Percentiles rank a stretch among this genome's conserved stretches.
These are phyloP conservation scores for Pterocles orientalis DNA, from an alignment of 2,113 vertebrate species.

Conservation along the genomic window DNA sequence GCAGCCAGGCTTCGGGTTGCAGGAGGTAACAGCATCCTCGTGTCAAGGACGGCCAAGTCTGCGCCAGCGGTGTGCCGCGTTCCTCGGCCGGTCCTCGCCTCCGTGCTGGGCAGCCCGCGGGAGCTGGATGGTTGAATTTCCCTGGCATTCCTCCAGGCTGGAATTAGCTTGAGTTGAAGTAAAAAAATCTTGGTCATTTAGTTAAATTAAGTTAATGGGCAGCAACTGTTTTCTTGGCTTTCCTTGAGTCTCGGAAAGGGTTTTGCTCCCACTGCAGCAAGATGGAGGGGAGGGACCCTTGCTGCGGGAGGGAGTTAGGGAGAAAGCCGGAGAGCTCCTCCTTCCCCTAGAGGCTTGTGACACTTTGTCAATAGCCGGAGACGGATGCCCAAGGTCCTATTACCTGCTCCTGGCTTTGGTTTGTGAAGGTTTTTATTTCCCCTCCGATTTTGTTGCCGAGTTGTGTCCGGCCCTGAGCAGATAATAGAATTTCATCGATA, in stretches of 20 bases:
- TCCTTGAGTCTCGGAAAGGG: neutral
- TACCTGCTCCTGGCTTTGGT: conserved; percentile 11
- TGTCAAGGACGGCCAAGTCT: conserved; percentile 8
- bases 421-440: conserved; percentile 39
- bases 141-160: conserved; percentile 24
- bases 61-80: accelerated
- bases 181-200: conserved; percentile 7
- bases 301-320: accelerated
- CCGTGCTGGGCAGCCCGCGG: neutral
- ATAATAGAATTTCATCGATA: conserved; percentile 71
- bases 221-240: neutral
- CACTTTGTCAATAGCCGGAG: conserved; percentile 38
- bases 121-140: neutral
- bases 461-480: conserved; percentile 36
- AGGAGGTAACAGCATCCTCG: neutral
- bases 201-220: neutral
- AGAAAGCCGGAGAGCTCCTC: neutral
- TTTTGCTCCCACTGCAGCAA: neutral
- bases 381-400: conserved; percentile 35
- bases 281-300: neutral
- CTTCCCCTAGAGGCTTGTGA: neutral
- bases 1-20: neutral
- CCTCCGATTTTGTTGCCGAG: conserved; percentile 16
- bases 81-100: neutral
- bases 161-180: neutral